Conservation (phyloP, 2,797 vertebrate genomes). For the Threskiornis aethiopicus region DNA sequence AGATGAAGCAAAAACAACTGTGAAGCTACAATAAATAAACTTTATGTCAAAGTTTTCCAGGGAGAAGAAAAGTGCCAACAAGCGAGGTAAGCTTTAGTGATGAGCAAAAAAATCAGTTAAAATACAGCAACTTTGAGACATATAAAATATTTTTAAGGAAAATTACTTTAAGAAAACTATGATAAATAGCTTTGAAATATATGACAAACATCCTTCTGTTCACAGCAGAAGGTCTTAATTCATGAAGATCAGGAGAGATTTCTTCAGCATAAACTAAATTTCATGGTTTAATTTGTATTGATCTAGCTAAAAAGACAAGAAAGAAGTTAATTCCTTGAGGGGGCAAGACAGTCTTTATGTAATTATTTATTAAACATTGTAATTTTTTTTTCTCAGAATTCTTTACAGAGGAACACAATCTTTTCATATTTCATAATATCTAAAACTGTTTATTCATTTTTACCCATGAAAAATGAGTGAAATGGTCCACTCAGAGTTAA, state of each 20-base stretch:
- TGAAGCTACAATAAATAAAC: background rate
- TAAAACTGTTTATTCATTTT: background rate
- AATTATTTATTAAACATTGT: background rate
- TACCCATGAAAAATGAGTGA: background rate
- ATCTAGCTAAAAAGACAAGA: background rate
- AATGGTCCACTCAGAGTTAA: background rate
- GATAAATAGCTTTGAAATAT: background rate
- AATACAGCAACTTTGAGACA: background rate
- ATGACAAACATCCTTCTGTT: background rate
- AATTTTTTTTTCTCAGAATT: background rate
- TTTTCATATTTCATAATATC: background rate
- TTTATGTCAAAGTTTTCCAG: background rate
- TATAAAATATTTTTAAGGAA: background rate
- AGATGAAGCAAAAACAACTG: conserved; percentile 24
- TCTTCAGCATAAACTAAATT: background rate
- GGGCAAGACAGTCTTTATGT: background rate
- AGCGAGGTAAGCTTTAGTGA: background rate
- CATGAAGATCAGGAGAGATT: background rate
- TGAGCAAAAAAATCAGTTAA: background rate
- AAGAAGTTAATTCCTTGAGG: background rate
- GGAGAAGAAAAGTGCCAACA: background rate
- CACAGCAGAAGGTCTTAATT: background rate
- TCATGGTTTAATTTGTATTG: background rate
- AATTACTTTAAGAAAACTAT: background rate
- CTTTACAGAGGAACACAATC: background rate